Percentiles rank a stretch among this genome's conserved stretches.
phyloP scores from a whole-genome alignment of 1,140 invertebrate genomes.

The Polyergus mexicanus region DNA sequence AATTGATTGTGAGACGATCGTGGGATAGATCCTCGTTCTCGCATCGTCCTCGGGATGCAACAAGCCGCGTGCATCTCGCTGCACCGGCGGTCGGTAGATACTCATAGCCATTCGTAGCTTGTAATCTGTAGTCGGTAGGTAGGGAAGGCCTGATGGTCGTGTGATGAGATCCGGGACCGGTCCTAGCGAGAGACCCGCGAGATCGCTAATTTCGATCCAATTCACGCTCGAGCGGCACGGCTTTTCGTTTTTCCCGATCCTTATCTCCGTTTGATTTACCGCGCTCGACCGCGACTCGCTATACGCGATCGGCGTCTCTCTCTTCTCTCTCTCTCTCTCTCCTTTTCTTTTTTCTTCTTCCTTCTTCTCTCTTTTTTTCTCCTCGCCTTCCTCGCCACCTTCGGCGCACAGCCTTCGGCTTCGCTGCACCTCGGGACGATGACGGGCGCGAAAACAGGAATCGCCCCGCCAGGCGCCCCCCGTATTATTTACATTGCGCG shows the following conservation, averaged over 20 bases:
- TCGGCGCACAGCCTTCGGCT: constrained; percentile 34
- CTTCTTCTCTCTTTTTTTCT: constrained; percentile 8
- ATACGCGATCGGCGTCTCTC: constrained; percentile 29
- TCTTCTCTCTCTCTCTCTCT: neutral
- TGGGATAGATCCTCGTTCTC: neutral
- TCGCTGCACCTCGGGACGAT: constrained; percentile 42
- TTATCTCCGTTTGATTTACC: constrained; percentile 48
- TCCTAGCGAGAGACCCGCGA: constrained; percentile 8
- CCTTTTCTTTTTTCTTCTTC: neutral
- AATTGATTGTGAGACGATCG: neutral
- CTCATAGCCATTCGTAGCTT: constrained; percentile 20
- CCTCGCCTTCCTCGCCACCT: constrained; percentile 14
- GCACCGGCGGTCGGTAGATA: constrained; percentile 54
- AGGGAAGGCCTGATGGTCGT: constrained; percentile 31
- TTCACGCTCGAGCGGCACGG: constrained; percentile 52
- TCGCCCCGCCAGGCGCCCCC: constrained; percentile 29
- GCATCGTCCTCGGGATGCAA: constrained; percentile 12
- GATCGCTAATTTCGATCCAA: constrained; percentile 54
- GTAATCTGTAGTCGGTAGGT: constrained; percentile 57
- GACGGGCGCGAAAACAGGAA: constrained; percentile 53
- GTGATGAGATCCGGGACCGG: constrained; percentile 34
- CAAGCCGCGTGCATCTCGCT: constrained; percentile 34
- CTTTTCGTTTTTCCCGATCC: constrained; percentile 47
- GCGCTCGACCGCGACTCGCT: constrained; percentile 17
- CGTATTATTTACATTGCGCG: constrained; percentile 58